Percentiles rank a stretch among this genome's conserved stretches.
Evolutionary conservation across 2,797 vertebrate species (phyloP).

Genomic region (Adelosebastes latens): DNA sequence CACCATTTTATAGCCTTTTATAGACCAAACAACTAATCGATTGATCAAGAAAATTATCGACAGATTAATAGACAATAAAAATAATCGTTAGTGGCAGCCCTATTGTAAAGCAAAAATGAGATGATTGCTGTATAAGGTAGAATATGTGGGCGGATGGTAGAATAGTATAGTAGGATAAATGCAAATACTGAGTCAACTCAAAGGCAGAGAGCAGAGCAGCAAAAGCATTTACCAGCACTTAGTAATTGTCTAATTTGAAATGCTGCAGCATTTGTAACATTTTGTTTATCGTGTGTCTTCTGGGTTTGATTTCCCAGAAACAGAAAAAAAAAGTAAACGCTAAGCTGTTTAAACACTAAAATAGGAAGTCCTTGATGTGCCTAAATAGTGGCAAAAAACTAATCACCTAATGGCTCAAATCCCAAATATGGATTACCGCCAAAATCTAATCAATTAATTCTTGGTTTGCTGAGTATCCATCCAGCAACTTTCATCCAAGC

Average conservation of each 20-base stretch:
- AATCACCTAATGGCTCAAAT: conserved; percentile 53
- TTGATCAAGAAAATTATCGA: rapidly evolving
- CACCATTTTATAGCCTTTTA: too few relatives aligned
- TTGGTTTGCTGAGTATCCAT: conserved; percentile 9
- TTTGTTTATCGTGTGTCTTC: background rate
- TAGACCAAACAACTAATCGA: too few relatives aligned
- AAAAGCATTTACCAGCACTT: background rate
- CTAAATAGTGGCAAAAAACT: background rate
- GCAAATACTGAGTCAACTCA: background rate
- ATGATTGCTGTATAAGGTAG: background rate
- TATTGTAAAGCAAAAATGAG: background rate
- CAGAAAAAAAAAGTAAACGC: background rate
- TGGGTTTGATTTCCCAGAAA: background rate
- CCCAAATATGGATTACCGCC: conserved; percentile 54
- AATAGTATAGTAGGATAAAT: background rate
- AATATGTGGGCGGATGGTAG: background rate
- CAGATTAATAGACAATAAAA: background rate
- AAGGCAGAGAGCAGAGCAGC: background rate
- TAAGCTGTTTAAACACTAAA: background rate
- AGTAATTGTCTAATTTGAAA: background rate
- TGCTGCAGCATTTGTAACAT: background rate
- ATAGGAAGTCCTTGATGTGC: background rate
- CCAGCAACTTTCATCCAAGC: background rate
- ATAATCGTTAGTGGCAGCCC: rapidly evolving
- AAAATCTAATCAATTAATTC: conserved; percentile 25